Evolutionary conservation across 2,888 invertebrate species (phyloP).

Genomic region (Chamaedrilus cognettii): DNA sequence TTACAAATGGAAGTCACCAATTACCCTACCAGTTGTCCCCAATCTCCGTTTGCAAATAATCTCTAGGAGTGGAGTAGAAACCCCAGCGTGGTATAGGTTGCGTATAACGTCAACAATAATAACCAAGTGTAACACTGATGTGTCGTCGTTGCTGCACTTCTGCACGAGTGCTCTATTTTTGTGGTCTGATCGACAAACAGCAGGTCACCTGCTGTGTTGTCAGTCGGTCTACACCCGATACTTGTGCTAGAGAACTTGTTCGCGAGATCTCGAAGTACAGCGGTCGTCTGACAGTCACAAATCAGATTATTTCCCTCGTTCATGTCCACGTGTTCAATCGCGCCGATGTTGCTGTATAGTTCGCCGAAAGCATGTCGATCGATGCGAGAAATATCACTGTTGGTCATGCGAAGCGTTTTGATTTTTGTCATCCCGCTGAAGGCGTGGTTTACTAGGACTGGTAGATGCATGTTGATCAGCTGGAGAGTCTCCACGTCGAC

Average conservation of each 20-base stretch:
- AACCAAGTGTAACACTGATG: too few relatives aligned
- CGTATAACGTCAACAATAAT: too few relatives aligned
- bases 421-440: slow-evolving; percentile 18
- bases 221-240: slow-evolving; percentile 12
- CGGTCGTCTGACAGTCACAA: slow-evolving; percentile 17
- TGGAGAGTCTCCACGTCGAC: slow-evolving; percentile 7
- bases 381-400: slow-evolving; percentile 12
- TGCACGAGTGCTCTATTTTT: too few relatives aligned
- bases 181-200: too few relatives aligned
- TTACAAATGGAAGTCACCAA: too few relatives aligned
- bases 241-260: slow-evolving; percentile 8
- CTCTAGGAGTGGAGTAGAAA: too few relatives aligned
- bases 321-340: slow-evolving; percentile 17
- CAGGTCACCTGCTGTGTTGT: too few relatives aligned
- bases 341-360: slow-evolving; percentile 7
- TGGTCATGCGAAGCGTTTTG: slow-evolving; percentile 5
- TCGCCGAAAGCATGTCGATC: slow-evolving; percentile 16
- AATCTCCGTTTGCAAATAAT: too few relatives aligned
- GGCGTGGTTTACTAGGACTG: slow-evolving; percentile 12
- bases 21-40: too few relatives aligned
- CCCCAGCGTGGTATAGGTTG: too few relatives aligned
- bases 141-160: too few relatives aligned
- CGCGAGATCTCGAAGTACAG: slow-evolving; percentile 11
- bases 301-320: slow-evolving; percentile 17
- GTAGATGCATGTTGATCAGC: slow-evolving; percentile 15